Evolutionary conservation across 1,140 invertebrate species (phyloP).

Genomic region (Drosophila santomea): DNA sequence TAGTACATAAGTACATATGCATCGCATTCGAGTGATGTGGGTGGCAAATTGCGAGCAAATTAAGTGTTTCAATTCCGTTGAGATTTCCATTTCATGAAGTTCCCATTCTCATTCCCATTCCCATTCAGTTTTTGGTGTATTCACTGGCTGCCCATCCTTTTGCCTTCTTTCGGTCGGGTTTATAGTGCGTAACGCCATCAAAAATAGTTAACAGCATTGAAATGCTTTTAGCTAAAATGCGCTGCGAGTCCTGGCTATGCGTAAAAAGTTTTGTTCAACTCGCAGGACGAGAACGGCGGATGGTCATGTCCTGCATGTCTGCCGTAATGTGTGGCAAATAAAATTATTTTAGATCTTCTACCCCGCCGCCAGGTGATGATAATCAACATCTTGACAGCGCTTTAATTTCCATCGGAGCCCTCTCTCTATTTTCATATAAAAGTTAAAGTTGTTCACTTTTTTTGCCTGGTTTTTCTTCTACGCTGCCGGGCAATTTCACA

Average conservation of each 20-base stretch:
- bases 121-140: neutral
- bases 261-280: slow-evolving; percentile 55
- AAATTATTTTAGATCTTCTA: slow-evolving; percentile 56
- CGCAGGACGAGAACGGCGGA: slow-evolving; percentile 3
- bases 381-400: slow-evolving; percentile 15
- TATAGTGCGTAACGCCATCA: slow-evolving; percentile 77
- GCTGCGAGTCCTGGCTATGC: slow-evolving; percentile 42
- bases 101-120: neutral
- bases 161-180: slow-evolving; percentile 21
- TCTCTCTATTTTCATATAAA: slow-evolving; percentile 21
- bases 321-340: slow-evolving; percentile 50
- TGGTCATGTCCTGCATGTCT: neutral
- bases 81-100: slow-evolving; percentile 37
- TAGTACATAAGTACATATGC: slow-evolving; percentile 14
- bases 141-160: neutral
- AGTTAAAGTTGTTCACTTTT: slow-evolving; percentile 31
- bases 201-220: slow-evolving; percentile 80
- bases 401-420: slow-evolving; percentile 18
- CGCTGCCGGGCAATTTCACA: slow-evolving; percentile 7
- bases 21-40: slow-evolving; percentile 10
- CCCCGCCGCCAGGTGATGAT: slow-evolving; percentile 24
- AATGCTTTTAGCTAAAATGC: slow-evolving; percentile 78
- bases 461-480: slow-evolving; percentile 30
- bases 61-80: slow-evolving; percentile 48
- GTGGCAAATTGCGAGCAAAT: slow-evolving; percentile 32